These are phyloP conservation scores for Tympanoctomys barrerae DNA, from an alignment of 2,797 vertebrate genomes.

Conservation along the genomic window DNA sequence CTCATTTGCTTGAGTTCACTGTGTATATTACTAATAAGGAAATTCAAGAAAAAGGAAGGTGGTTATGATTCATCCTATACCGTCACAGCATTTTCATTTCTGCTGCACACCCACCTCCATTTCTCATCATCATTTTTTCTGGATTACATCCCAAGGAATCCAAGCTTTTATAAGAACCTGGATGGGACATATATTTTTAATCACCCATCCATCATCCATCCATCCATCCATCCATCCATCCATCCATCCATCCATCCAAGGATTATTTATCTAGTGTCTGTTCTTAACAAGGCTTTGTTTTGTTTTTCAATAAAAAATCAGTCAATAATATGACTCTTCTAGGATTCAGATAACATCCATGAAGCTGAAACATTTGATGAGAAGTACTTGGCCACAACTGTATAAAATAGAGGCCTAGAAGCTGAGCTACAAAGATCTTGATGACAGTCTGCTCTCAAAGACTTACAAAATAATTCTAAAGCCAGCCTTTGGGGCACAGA, in stretches of 20 bases:
- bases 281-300: not conserved
- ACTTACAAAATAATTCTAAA: conserved; percentile 29
- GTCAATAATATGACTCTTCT: not conserved
- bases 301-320: not conserved
- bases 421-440: not conserved
- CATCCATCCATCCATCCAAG: conserved; percentile 67
- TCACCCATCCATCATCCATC: conserved; percentile 9
- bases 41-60: not conserved
- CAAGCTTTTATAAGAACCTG: not conserved
- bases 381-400: not conserved
- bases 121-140: not conserved
- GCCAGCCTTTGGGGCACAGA: conserved; percentile 9
- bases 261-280: conserved; percentile 68
- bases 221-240: conserved; percentile 31
- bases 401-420: not conserved
- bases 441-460: conserved; percentile 8
- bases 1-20: not conserved
- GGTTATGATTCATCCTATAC: not conserved
- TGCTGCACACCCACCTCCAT: not conserved
- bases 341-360: not conserved
- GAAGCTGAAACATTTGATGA: conserved; percentile 25
- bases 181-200: not conserved
- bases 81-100: not conserved
- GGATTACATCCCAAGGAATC: not conserved
- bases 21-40: not conserved